Evolutionary conservation across 2,888 invertebrate species (phyloP).

Genomic region (Choreutis nemorana): DNA sequence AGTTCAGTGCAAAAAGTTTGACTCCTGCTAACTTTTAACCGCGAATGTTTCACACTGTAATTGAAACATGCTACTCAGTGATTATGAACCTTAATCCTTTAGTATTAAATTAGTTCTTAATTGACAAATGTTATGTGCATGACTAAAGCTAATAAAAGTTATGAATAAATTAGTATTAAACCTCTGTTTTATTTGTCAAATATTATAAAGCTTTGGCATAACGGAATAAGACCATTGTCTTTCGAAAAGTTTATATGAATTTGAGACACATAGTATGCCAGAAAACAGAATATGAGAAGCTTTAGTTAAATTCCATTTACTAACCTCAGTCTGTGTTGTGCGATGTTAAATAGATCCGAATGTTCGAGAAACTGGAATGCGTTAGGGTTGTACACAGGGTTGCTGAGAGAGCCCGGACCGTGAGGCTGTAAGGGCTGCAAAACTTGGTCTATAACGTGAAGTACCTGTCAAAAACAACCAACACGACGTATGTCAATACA

Average conservation of each 20-base stretch:
- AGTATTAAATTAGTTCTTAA: too few relatives aligned
- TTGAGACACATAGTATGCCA: too few relatives aligned
- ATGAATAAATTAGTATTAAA: too few relatives aligned
- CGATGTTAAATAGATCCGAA: slow-evolving; percentile 79
- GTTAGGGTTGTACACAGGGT: slow-evolving; percentile 78
- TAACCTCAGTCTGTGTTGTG: slow-evolving; percentile 76
- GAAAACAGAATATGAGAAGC: too few relatives aligned
- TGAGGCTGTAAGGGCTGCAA: slow-evolving; percentile 77
- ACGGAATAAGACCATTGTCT: too few relatives aligned
- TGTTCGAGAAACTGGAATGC: slow-evolving; percentile 82
- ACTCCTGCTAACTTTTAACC: slow-evolving; percentile 23
- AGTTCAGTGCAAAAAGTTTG: slow-evolving; percentile 19
- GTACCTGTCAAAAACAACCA: slow-evolving; percentile 69
- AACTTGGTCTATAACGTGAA: slow-evolving; percentile 89
- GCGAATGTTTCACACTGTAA: slow-evolving; percentile 22
- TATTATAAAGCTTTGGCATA: too few relatives aligned
- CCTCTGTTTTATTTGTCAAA: too few relatives aligned
- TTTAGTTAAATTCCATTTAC: slow-evolving; percentile 2
- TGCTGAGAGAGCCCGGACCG: slow-evolving; percentile 65
- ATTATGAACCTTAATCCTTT: too few relatives aligned
- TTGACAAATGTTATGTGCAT: too few relatives aligned
- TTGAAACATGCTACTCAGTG: slow-evolving; percentile 28
- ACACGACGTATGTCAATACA: too few relatives aligned
- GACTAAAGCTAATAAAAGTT: too few relatives aligned
- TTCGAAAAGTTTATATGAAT: too few relatives aligned